Percentiles rank a stretch among this genome's conserved stretches.
Conservation (phyloP, 2,888 invertebrate species). For the Cryptus viduatorius region DNA sequence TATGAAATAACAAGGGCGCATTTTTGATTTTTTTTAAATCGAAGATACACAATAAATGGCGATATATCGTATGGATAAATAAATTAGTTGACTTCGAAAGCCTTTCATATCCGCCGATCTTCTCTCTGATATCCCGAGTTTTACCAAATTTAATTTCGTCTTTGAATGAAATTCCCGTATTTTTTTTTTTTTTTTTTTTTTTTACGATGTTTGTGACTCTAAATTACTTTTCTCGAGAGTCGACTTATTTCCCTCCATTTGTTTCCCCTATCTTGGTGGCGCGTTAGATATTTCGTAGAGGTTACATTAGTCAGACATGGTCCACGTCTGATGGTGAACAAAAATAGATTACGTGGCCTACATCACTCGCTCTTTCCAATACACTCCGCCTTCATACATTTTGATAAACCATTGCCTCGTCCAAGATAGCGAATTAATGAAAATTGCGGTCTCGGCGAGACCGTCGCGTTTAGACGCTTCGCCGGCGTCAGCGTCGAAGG, state of each 20-base stretch:
- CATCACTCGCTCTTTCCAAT: constrained; percentile 69
- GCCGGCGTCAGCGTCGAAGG: background rate
- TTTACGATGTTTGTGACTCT: background rate
- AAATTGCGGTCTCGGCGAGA: background rate
- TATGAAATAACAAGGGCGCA: background rate
- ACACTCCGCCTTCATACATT: constrained; percentile 37
- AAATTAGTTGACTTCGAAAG: no score
- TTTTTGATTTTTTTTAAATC: background rate
- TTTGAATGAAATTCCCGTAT: background rate
- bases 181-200: background rate
- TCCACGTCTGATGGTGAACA: constrained; percentile 67
- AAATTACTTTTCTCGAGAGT: constrained; percentile 16
- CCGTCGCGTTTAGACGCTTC: background rate
- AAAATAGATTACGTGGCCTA: constrained; percentile 77
- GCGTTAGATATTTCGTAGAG: constrained; percentile 54
- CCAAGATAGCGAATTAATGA: background rate
- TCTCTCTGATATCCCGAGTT: no score
- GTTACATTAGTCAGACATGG: constrained; percentile 67
- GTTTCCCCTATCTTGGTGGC: constrained; percentile 23
- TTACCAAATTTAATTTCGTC: no score
- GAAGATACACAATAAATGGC: background rate
- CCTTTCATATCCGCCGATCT: no score
- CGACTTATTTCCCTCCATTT: constrained; percentile 2
- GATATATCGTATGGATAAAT: background rate
- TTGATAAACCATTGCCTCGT: constrained; percentile 50